Percentiles rank a stretch among this genome's conserved stretches.
phyloP scores from a whole-genome alignment of 2,888 invertebrate species.

The Caenorhabditis plicata region DNA sequence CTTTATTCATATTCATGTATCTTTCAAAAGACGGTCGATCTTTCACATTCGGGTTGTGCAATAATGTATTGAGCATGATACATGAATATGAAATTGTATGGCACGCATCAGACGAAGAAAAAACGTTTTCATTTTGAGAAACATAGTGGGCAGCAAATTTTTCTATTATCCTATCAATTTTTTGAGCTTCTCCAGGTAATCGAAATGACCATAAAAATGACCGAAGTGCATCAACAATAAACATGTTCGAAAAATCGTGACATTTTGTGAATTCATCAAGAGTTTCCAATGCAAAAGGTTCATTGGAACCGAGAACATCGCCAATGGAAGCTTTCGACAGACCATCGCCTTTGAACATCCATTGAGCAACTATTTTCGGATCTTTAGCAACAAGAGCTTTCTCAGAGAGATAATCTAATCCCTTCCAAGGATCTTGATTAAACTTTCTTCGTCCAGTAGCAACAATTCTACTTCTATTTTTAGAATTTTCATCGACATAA shows the following conservation, averaged over 20 bases:
- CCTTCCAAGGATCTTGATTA: slow-evolving; percentile 37
- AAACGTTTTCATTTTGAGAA: slow-evolving; percentile 21
- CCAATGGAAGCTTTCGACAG: slow-evolving; percentile 45
- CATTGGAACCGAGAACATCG: slow-evolving; percentile 43
- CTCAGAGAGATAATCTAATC: slow-evolving; percentile 39
- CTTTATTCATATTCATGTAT: slow-evolving; percentile 38
- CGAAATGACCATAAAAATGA: slow-evolving; percentile 38
- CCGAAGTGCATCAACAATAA: slow-evolving; percentile 44
- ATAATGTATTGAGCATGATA: slow-evolving; percentile 52
- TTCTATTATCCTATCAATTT: slow-evolving; percentile 46
- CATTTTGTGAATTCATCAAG: slow-evolving; percentile 35
- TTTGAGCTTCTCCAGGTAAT: slow-evolving; percentile 51
- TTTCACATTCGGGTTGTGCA: slow-evolving; percentile 50
- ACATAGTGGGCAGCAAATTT: slow-evolving; percentile 32
- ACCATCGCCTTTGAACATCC: slow-evolving; percentile 39
- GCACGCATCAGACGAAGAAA: slow-evolving; percentile 36
- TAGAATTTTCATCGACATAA: slow-evolving; percentile 45
- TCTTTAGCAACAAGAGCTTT: slow-evolving; percentile 32
- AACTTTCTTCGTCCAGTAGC: slow-evolving; percentile 38
- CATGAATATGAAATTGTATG: slow-evolving; percentile 46
- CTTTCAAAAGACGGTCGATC: slow-evolving; percentile 42
- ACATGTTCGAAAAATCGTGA: slow-evolving; percentile 39
- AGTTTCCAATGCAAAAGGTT: slow-evolving; percentile 33
- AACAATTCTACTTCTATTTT: slow-evolving; percentile 28
- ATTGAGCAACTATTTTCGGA: slow-evolving; percentile 33